Evolutionary conservation across 2,113 vertebrate species (phyloP).

Genomic region (Candoia aspera): DNA sequence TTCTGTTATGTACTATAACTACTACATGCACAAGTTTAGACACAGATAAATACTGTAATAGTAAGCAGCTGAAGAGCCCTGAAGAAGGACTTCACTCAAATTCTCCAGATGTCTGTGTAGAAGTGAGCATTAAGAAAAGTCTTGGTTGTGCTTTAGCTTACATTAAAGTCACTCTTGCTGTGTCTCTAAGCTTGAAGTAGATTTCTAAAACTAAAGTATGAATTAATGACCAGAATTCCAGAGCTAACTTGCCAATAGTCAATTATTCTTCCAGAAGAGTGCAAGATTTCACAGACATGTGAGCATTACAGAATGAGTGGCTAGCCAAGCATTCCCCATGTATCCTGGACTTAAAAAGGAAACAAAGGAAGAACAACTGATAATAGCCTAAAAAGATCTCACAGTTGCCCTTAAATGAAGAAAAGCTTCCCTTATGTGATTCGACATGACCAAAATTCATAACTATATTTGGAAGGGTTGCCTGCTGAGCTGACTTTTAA

Average conservation of each 20-base stretch:
- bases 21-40: background rate
- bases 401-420: background rate
- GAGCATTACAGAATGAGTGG: background rate
- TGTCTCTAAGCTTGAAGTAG: background rate
- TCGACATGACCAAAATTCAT: conserved; percentile 1
- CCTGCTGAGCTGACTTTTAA: background rate
- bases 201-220: background rate
- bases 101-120: background rate
- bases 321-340: background rate
- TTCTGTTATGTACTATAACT: background rate
- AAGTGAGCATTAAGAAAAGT: background rate
- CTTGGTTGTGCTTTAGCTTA: background rate
- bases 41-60: background rate
- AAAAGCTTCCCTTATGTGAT: background rate
- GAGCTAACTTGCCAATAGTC: background rate
- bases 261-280: background rate
- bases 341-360: background rate
- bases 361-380: background rate
- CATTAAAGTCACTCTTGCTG: background rate
- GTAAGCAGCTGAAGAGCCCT: background rate
- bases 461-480: background rate
- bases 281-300: background rate
- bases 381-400: background rate
- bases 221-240: background rate
- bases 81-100: background rate